These are phyloP conservation scores for Drosophila tanythrix DNA, from an alignment of 2,888 invertebrate genomes.

Conservation along the genomic window DNA sequence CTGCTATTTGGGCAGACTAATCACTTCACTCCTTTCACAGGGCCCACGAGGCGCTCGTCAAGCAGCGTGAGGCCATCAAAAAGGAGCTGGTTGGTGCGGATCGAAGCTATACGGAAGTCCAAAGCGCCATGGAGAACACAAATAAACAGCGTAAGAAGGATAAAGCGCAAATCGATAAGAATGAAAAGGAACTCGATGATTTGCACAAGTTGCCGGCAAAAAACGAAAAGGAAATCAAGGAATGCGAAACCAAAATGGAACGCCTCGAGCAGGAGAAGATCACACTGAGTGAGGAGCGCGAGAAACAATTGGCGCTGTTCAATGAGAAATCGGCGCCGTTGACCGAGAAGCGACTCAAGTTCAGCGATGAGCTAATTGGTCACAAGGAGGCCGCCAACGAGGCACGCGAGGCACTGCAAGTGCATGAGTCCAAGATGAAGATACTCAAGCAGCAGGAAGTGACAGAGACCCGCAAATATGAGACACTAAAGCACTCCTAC, in stretches of 20 bases:
- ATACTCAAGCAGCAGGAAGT: conserved; percentile 87
- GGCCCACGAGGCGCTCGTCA: conserved; percentile 87
- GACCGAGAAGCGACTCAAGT: conserved; percentile 86
- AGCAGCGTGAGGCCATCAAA: conserved; percentile 87
- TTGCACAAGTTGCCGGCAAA: conserved; percentile 89
- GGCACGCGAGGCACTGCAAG: conserved; percentile 86
- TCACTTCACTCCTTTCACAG: conserved; percentile 80
- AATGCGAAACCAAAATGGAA: conserved; percentile 87
- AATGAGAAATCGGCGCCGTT: conserved; percentile 87
- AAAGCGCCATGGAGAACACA: conserved; percentile 88
- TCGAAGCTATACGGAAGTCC: conserved; percentile 88
- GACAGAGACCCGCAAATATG: conserved; percentile 82
- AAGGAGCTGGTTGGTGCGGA: conserved; percentile 88
- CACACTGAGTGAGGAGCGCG: conserved; percentile 87
- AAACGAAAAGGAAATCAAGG: conserved; percentile 89
- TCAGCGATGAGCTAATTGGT: conserved; percentile 88
- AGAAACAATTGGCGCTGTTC: conserved; percentile 86
- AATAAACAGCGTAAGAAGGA: conserved; percentile 92
- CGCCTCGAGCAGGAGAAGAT: conserved; percentile 87
- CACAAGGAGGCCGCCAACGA: conserved; percentile 90
- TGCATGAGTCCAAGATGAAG: conserved; percentile 92
- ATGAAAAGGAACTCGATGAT: conserved; percentile 89
- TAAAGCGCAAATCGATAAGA: conserved; percentile 88
- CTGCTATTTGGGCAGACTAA: neutral
- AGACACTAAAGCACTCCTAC: conserved; percentile 75